These are phyloP conservation scores for Saturnia japonica DNA, from an alignment of 2,888 invertebrate genomes.

Conservation along the genomic window DNA sequence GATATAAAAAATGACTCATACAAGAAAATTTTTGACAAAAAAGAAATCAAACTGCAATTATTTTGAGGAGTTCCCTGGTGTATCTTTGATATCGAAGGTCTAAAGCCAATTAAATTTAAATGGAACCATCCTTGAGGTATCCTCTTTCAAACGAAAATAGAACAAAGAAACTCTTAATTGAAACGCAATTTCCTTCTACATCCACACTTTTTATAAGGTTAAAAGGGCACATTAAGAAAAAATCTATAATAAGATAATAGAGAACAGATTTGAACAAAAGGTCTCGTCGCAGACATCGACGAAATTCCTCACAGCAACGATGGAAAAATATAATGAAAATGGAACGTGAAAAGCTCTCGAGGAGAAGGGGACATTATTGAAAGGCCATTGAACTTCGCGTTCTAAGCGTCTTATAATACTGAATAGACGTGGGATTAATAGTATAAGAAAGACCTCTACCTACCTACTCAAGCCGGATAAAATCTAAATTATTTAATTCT, in stretches of 20 bases:
- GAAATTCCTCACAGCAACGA: background rate
- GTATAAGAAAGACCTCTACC: background rate
- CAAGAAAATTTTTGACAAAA: too few relatives aligned
- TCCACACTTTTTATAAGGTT: background rate
- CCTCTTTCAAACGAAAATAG: background rate
- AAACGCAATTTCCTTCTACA: background rate
- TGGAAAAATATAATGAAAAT: background rate
- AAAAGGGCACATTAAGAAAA: background rate
- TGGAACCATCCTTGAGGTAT: too few relatives aligned
- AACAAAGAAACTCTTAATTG: background rate
- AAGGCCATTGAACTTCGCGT: conserved; percentile 1
- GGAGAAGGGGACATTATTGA: background rate
- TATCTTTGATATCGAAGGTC: too few relatives aligned
- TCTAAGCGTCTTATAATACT: background rate
- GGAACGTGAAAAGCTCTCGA: conserved; percentile 1
- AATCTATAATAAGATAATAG: background rate
- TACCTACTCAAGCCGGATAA: background rate
- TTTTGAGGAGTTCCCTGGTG: too few relatives aligned
- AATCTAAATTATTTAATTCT: background rate
- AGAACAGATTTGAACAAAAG: background rate
- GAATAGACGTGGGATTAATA: background rate
- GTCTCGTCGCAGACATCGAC: background rate
- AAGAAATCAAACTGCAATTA: too few relatives aligned
- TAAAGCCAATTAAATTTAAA: background rate
- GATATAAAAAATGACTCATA: too few relatives aligned